Conservation (phyloP, 1,140 invertebrate genomes). For the Papilio polytes region DNA sequence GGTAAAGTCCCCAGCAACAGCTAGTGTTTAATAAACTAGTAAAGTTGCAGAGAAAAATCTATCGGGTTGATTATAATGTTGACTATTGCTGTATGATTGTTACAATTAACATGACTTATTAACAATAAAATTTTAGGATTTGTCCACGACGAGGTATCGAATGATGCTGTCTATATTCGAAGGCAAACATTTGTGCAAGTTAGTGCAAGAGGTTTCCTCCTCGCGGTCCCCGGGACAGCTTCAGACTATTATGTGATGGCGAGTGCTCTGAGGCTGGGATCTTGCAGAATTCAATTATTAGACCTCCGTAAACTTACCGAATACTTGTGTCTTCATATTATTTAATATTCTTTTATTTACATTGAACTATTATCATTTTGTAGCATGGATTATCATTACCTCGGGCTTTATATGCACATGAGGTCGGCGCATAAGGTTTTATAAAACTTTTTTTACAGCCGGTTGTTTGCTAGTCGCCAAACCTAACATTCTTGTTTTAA, state of each 20-base stretch:
- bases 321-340: background rate
- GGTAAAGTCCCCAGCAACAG: too few species aligned
- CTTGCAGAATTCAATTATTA: constrained; percentile 53
- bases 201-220: constrained; percentile 61
- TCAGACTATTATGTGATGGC: constrained; percentile 57
- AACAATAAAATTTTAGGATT: background rate
- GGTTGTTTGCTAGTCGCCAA: too few species aligned
- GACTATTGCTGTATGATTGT: background rate
- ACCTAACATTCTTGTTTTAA: too few species aligned
- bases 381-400: too few species aligned
- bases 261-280: constrained; percentile 42
- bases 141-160: background rate
- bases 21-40: too few species aligned
- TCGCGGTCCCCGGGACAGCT: constrained; percentile 54
- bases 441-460: too few species aligned
- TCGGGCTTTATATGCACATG: too few species aligned
- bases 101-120: background rate
- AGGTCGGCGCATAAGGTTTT: too few species aligned
- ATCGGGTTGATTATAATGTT: too few species aligned
- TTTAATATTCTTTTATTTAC: background rate
- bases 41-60: too few species aligned
- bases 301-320: constrained; percentile 32
- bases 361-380: background rate
- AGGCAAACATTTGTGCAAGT: constrained; percentile 70
- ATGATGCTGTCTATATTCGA: constrained; percentile 46